Evolutionary conservation across 64 coral and sea anemone species (phyloP), one percentile per base, ranked within the genome.

Genomic region (Actinia equina): DNA sequence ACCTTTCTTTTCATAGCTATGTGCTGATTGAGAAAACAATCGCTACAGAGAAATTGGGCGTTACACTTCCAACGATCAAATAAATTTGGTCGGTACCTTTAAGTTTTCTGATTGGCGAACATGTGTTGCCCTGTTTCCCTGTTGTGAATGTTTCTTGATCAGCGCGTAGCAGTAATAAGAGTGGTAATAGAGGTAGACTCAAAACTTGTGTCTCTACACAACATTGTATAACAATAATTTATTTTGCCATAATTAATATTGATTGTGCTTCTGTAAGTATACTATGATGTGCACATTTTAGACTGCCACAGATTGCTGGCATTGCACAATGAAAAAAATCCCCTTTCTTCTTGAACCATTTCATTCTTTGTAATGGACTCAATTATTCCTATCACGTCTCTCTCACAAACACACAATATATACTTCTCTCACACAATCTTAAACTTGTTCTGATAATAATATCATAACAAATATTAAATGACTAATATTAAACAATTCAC

Each of bases 211-310:
- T 74, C 69, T 41, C 23, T 65, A 41, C 69, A 30, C 7, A 18
- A 41, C 9, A 74, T 27, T 74, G 69, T 74, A 74, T 74, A 74
- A 74, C 69, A 74, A 74, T 74, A 74, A 74, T 74, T 42, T 41
- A 30, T 30, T 74, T 3, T 74, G 13, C 25, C 41, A 74, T 74
- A 41, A 41, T 74, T 30, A 30, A 26, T 16, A 26, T 16, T 30
- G 25, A 74, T 74, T 74, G 69, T 74, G 69, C 25, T 74, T 74
- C 69, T 74, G 69, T 42, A 74, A 74, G 69, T 74, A 74, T 74
- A 74, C 26, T 41, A 74, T 74, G 69, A 41, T 74, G 69, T 74
- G 69, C 69, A 74, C 69, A 30, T 74, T 14, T 74, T 30, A 74
- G 25, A 26, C 69, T 74, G 69, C 69, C 69, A 74, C 69, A 69